These are phyloP conservation scores for Thalassophryne amazonica DNA, from an alignment of 2,797 vertebrate species.

Conservation along the genomic window DNA sequence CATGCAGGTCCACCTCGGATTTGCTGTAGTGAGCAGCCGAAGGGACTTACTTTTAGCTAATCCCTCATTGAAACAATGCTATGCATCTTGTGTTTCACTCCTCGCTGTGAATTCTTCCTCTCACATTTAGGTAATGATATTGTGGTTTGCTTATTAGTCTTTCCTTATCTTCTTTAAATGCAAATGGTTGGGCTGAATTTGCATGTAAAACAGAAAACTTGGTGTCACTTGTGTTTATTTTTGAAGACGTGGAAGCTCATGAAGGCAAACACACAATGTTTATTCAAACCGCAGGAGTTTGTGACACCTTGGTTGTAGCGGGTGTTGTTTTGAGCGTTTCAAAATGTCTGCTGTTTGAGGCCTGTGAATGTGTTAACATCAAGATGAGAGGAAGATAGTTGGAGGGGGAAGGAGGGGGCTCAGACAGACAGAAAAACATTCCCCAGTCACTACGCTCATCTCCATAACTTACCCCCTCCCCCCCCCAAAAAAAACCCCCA, in stretches of 20 bases:
- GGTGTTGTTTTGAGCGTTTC: conserved; percentile 65
- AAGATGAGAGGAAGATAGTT: conserved; percentile 62
- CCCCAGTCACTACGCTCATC: conserved; percentile 69
- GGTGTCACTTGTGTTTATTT: conserved; percentile 58
- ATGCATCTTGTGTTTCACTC: conserved; percentile 26
- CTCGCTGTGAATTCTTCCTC: conserved; percentile 13
- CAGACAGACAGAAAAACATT: conserved; percentile 80
- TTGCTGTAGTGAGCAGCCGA: no score
- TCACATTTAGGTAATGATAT: conserved; percentile 35
- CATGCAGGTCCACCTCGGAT: no score
- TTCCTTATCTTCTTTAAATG: conserved; percentile 46
- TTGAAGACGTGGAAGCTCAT: conserved; percentile 43
- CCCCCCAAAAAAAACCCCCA: conserved; percentile 38
- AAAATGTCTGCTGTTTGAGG: conserved; percentile 71
- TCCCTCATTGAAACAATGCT: neutral
- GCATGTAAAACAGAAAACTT: conserved; percentile 53
- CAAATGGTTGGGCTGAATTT: conserved; percentile 43
- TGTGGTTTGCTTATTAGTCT: conserved; percentile 50
- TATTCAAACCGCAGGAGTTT: conserved; percentile 72
- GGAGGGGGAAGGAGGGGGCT: conserved; percentile 7
- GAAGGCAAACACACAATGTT: conserved; percentile 50
- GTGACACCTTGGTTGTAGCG: conserved; percentile 76
- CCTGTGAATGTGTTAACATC: conserved; percentile 74
- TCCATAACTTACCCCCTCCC: conserved; percentile 63
- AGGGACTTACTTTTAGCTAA: no score